phyloP scores from a whole-genome alignment of 2,888 invertebrate species.

The Caenorhabditis sp. region DNA sequence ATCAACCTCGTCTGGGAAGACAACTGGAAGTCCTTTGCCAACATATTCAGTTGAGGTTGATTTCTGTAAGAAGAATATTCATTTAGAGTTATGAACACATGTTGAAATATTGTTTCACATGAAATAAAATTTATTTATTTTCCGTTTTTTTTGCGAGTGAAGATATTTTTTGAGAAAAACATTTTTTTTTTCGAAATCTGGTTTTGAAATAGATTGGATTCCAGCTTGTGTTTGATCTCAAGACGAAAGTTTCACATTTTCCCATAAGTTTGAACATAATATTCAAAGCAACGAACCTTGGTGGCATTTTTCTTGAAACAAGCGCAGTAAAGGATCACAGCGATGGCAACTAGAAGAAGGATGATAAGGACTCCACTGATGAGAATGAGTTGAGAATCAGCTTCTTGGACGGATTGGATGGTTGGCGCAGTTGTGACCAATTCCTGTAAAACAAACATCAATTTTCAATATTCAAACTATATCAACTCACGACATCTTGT shows the following conservation, averaged over 20 bases:
- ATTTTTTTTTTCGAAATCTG: no score
- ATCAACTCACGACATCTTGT: conserved; percentile 8
- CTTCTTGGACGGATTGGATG: conserved; percentile 66
- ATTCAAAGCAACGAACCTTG: conserved; percentile 44
- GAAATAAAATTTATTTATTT: no score
- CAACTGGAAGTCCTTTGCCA: conserved; percentile 82
- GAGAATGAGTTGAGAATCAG: conserved; percentile 85
- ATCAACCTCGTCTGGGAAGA: conserved; percentile 89
- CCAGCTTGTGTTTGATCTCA: no score
- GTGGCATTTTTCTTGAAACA: conserved; percentile 42
- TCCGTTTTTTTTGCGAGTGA: no score
- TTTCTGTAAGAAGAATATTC: conserved; percentile 12
- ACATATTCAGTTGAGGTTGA: conserved; percentile 67
- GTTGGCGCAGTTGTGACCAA: conserved; percentile 46
- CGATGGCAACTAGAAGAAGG: conserved; percentile 86
- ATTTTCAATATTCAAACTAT: no score
- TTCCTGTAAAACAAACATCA: conserved; percentile 9
- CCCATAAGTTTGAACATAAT: no score
- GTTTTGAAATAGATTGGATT: no score
- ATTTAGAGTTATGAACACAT: no score
- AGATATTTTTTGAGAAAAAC: no score
- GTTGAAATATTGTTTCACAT: no score
- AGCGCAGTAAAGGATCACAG: conserved; percentile 71
- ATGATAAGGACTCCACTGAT: conserved; percentile 77
- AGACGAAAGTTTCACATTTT: no score